Conservation (phyloP, 2,113 vertebrate species). For the Ictalurus punctatus region DNA sequence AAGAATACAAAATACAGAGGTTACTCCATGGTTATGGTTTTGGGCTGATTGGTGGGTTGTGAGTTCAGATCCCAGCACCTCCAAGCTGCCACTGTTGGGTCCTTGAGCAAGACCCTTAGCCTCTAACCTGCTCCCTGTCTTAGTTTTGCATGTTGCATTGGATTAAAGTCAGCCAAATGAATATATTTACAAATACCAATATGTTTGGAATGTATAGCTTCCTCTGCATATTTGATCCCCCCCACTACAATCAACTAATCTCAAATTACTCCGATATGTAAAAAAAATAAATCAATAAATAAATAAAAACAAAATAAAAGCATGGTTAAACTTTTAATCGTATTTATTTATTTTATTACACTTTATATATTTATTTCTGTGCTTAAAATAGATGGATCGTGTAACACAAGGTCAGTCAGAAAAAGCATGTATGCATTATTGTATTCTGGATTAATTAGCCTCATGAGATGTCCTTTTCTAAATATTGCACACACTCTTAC, state of each 20-base stretch:
- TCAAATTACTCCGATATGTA: neutral
- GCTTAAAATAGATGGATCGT: neutral
- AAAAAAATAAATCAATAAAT: neutral
- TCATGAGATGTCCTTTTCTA: constrained; percentile 21
- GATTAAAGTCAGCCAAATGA: neutral
- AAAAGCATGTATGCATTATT: neutral
- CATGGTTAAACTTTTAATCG: neutral
- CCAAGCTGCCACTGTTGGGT: neutral
- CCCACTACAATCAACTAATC: neutral
- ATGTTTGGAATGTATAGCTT: neutral
- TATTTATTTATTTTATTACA: neutral
- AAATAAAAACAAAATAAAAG: neutral
- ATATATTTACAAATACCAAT: neutral
- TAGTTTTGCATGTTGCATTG: neutral
- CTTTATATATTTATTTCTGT: neutral
- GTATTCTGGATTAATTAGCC: neutral
- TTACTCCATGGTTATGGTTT: neutral
- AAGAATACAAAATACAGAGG: neutral
- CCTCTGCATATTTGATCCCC: neutral
- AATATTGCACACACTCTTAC: neutral
- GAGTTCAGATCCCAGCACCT: neutral
- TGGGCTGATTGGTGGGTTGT: neutral
- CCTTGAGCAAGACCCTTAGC: neutral
- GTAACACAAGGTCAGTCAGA: constrained; percentile 9
- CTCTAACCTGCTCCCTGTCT: neutral